A percentile compares a stretch with the other conserved stretches of the same genome.
Conservation (phyloP, 2,797 vertebrate species). For the Callimico goeldii region DNA sequence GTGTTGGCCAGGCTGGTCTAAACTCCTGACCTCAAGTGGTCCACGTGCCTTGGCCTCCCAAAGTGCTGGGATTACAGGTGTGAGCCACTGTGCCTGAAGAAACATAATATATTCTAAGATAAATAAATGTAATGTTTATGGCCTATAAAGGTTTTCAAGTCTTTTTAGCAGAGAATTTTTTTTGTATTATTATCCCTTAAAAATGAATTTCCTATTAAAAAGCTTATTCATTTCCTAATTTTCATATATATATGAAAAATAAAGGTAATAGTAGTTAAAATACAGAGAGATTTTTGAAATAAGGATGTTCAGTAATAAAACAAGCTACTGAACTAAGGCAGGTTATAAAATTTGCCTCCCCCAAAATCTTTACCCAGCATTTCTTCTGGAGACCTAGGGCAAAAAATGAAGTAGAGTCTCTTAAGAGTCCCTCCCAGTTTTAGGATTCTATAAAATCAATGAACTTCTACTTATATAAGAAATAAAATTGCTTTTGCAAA, state of each 20-base stretch:
- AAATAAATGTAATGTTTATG: constrained; percentile 39
- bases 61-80: background rate
- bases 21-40: background rate
- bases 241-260: background rate
- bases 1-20: background rate
- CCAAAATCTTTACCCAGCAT: background rate
- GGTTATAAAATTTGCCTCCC: background rate
- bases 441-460: constrained; percentile 49
- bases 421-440: background rate
- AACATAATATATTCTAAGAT: constrained; percentile 25
- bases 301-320: background rate
- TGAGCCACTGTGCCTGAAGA: background rate
- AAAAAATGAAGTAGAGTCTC: background rate
- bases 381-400: constrained; percentile 9
- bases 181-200: background rate
- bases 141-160: background rate
- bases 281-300: background rate
- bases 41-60: background rate
- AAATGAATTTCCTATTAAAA: constrained; percentile 17
- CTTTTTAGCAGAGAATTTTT: constrained; percentile 48
- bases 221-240: constrained; percentile 2
- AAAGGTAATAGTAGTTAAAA: background rate
- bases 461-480: constrained; percentile 51
- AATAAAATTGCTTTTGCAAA: constrained; percentile 52
- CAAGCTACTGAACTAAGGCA: background rate